Percentiles rank a stretch among this genome's conserved stretches.
phyloP scores from a whole-genome alignment of 2,888 invertebrate genomes.

The Eupithecia insigniata region DNA sequence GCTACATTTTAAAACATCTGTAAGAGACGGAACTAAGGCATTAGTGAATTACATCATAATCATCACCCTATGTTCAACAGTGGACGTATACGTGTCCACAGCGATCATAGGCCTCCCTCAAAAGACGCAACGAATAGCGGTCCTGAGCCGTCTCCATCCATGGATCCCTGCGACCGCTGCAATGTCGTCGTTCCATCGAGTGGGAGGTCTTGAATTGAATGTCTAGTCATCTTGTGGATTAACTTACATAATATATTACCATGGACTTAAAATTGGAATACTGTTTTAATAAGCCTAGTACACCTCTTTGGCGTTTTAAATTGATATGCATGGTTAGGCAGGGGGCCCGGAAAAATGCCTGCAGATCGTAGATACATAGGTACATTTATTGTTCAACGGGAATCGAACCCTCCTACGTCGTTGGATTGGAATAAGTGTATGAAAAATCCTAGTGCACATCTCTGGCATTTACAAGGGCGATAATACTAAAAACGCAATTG shows the following conservation, averaged over 20 bases:
- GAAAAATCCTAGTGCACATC: not conserved
- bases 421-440: not conserved
- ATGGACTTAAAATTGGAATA: not conserved
- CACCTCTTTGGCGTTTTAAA: not conserved
- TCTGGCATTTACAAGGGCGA: not conserved
- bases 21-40: constrained; percentile 20
- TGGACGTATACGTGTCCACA: no score
- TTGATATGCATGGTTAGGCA: not conserved
- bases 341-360: not conserved
- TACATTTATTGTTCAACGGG: not conserved
- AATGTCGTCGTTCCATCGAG: no score
- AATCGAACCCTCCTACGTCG: not conserved
- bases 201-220: no score
- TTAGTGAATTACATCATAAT: not conserved
- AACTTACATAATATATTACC: no score
- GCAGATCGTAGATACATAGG: not conserved
- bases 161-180: no score
- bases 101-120: no score
- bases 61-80: no score
- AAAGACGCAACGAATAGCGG: no score
- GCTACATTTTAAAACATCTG: constrained; percentile 77
- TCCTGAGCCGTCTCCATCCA: no score
- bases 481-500: not conserved
- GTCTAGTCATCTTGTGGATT: no score
- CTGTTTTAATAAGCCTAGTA: not conserved